Percentiles rank a stretch among this genome's conserved stretches.
phyloP scores from a whole-genome alignment of 2,888 invertebrate genomes.

The Hypolimnas misippus region DNA sequence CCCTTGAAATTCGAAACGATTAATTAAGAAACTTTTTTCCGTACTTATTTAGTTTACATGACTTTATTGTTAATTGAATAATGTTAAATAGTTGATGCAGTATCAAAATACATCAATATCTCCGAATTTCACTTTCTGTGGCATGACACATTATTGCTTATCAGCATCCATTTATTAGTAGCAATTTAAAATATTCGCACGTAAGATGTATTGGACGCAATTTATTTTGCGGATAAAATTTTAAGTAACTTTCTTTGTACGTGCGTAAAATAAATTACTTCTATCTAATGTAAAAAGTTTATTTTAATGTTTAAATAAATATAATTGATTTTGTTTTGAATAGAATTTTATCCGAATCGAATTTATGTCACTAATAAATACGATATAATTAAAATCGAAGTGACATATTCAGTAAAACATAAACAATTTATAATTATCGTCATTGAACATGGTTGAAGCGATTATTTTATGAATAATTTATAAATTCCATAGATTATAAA shows the following conservation, averaged over 20 bases:
- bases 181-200: conserved; percentile 6
- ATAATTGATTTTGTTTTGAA: too few species aligned
- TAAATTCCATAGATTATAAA: conserved; percentile 32
- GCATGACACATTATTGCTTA: too few species aligned
- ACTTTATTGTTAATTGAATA: too few species aligned
- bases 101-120: too few species aligned
- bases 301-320: too few species aligned
- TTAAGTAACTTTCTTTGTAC: conserved; percentile 1
- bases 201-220: neutral
- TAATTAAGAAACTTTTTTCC: too few species aligned
- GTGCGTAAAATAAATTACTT: neutral
- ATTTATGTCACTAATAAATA: neutral
- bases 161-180: too few species aligned
- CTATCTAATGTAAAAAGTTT: too few species aligned
- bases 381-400: conserved; percentile 15
- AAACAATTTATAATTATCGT: conserved; percentile 36
- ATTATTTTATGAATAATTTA: conserved; percentile 37
- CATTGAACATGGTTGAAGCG: conserved; percentile 26
- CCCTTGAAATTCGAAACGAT: too few species aligned
- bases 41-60: too few species aligned
- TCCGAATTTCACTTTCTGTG: too few species aligned
- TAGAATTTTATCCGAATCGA: neutral
- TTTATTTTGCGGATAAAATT: neutral
- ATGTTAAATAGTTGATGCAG: too few species aligned
- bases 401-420: conserved; percentile 19